Base-by-base conservation (phyloP, 2,888 invertebrate genomes). In the Cacoxenus indagator region DNA sequence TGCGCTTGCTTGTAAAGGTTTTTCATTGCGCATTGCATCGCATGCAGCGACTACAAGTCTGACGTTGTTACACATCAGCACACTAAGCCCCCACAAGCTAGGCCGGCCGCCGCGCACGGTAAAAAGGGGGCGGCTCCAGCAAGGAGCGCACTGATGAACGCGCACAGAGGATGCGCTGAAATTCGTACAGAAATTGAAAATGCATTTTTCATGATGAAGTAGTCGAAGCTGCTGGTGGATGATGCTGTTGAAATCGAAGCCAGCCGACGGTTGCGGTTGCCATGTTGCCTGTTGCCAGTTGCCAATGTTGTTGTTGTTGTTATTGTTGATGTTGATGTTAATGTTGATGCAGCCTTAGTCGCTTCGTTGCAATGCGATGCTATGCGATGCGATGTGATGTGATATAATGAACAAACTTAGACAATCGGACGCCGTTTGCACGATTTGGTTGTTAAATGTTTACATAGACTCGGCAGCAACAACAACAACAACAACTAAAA, bases 361-460 rank as follows among this genome's bases (percentile, higher is more conserved):
- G 37, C 3, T 37, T n/a, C n/a, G n/a, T n/a, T n/a, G n/a, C n/a
- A n/a, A n/a, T n/a, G n/a, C n/a, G n/a, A n/a, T n/a, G n/a, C n/a
- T n/a, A n/a, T n/a, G n/a, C n/a, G n/a, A n/a, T n/a, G n/a, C 37
- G 37, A 37, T 37, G 8, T 14, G 14, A 37, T 37, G 8, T 14
- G 37, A 37, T 57, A 78, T 76, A 80, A 81, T 78, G 78, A 75
- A 77, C 78, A 78, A 76, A 77, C 79, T 83, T 85, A 85, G 85
- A 85, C 85, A 86, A 85, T 81, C 86, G 84, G 85, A 84, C 85
- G 85, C 85, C 86, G 82, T 80, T 73, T 75, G 83, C 85, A 85
- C 85, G 85, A 85, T 86, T 85, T 85, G 78, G 81, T 84, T 85
- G 85, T 86, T 84, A 81, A 68, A 70, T 45, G 61, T 62, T 62